Base-by-base conservation (phyloP, 2,888 invertebrate genomes). In the Mythimna lalbum region DNA sequence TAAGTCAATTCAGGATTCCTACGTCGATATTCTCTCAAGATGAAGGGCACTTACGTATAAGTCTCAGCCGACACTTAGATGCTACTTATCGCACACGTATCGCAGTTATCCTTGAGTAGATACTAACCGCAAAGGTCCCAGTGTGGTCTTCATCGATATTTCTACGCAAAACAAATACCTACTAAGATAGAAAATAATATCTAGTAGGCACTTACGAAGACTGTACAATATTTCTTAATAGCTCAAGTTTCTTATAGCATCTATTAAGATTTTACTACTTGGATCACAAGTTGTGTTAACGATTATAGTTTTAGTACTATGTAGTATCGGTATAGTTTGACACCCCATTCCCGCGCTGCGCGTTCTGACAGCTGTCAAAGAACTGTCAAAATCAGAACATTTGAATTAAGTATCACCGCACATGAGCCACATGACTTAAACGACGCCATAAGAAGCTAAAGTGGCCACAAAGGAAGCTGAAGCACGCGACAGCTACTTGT, bases 341-440 rank as follows among this genome's bases (percentile, higher is more conserved):
- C 33, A 23, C 17, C 14, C 43, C 9, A 4, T 55, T 23, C 21
- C n/a, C 27, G 43, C 12, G 27, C 14, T 52, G 1, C 12, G 5
- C 0, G 19, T 17, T 47, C 27, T 74, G 73, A 47, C 68, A 75
- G 67, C 75, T 62, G 71, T 71, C 70, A 69, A 53, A 43, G 23
- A 62, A n/a, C 39, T 55, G 49, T 61, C 67, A 61, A 66, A 50
- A 0, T 14, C 17, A 55, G 43, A 43, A 43, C n/a, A 36, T 31
- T 57, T 64, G 14, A 57, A 23, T 47, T 27, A 27, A 2, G 27
- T 27, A 27, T 27, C 27, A 2, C 27, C 27, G 27, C 27, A 27
- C 27, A 27, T 27, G 27, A 27, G 27, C 27, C 27, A 27, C 4
- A 3, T 27, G 27, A 3, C 3, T 2, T 27, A 27, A 27, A 27